Evolutionary conservation across 2,113 vertebrate genomes (phyloP).

Genomic region (Anhinga rufa): DNA sequence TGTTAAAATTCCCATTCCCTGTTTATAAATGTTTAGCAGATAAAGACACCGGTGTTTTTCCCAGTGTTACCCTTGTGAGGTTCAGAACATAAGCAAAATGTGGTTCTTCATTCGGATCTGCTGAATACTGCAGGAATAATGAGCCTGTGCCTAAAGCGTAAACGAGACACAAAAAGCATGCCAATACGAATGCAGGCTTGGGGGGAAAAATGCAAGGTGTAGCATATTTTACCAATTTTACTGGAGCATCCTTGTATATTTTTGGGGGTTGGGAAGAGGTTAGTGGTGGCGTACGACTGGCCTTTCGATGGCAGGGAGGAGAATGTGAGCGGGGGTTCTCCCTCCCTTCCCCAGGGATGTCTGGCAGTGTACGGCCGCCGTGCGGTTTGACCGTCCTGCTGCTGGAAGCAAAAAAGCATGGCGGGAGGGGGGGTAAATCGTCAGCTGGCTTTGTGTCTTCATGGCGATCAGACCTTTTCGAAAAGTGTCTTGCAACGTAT

Average conservation of each 20-base stretch:
- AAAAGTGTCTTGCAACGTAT: background rate
- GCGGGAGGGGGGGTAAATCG: too few relatives aligned
- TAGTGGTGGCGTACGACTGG: background rate
- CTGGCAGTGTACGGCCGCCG: too few relatives aligned
- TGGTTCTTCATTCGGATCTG: conserved; percentile 15
- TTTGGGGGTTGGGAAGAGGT: background rate
- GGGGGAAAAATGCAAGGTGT: background rate
- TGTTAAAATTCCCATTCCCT: conserved; percentile 12
- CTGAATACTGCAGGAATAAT: conserved; percentile 25
- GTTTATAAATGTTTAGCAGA: conserved; percentile 8
- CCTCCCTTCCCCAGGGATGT: background rate
- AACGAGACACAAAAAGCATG: background rate
- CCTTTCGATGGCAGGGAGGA: background rate
- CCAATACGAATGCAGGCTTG: background rate
- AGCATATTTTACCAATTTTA: background rate
- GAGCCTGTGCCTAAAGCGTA: conserved; percentile 3
- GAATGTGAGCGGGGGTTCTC: background rate
- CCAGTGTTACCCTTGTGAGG: background rate
- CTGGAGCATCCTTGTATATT: background rate
- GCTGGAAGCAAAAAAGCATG: background rate
- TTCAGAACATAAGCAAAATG: conserved; percentile 13
- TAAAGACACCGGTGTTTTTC: conserved; percentile 35
- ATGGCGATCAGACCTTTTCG: background rate
- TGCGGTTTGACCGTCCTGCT: background rate
- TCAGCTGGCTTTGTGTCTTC: background rate